phyloP scores from a whole-genome alignment of 1,140 invertebrate genomes.

The Bicyclus anynana region DNA sequence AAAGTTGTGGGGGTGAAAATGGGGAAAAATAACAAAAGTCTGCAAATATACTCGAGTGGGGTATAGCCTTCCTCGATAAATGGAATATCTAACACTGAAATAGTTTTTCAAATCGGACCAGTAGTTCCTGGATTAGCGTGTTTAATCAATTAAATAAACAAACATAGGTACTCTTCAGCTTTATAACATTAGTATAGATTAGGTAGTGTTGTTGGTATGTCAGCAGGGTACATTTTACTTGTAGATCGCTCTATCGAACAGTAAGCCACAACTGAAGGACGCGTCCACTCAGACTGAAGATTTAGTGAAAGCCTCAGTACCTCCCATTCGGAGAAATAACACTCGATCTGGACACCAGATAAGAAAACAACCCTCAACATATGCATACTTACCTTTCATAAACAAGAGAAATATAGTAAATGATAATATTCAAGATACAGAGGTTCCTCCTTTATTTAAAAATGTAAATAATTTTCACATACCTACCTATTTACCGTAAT shows the following conservation, averaged over 20 bases:
- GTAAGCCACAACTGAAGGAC: constrained; percentile 8
- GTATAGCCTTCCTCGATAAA: too few relatives aligned
- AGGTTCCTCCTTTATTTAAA: constrained; percentile 17
- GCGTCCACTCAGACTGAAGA: constrained; percentile 22
- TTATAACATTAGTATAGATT: too few relatives aligned
- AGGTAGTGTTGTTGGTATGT: too few relatives aligned
- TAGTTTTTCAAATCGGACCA: too few relatives aligned
- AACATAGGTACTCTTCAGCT: too few relatives aligned
- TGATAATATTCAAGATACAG: background rate
- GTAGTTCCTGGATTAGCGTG: too few relatives aligned
- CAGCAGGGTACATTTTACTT: background rate
- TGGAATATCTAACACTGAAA: too few relatives aligned
- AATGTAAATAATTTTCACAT: constrained; percentile 17
- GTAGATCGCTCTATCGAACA: background rate
- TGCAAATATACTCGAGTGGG: too few relatives aligned
- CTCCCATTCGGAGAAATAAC: background rate
- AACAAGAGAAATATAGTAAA: background rate
- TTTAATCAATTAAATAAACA: too few relatives aligned
- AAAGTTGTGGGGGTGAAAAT: too few relatives aligned
- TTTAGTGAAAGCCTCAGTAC: background rate
- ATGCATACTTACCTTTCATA: constrained; percentile 1
- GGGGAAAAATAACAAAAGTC: too few relatives aligned
- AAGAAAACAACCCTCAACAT: background rate
- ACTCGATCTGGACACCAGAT: background rate
- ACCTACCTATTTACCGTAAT: background rate